phyloP scores from a whole-genome alignment of 2,113 vertebrate species.

The Plecturocebus donacophilus region DNA sequence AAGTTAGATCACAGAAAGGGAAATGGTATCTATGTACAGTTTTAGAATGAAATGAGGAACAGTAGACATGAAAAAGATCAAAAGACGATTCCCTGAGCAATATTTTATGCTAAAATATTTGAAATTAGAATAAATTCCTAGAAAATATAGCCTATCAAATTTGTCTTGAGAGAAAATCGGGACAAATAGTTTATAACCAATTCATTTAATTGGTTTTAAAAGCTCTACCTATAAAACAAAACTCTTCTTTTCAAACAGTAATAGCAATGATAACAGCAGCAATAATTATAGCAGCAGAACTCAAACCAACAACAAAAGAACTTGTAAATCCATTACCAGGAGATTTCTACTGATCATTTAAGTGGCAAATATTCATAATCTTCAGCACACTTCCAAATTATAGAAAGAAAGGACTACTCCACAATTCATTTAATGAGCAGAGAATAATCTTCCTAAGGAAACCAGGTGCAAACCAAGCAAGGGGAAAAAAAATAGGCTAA shows the following conservation, averaged over 20 bases:
- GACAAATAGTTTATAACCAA: background rate
- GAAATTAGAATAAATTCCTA: background rate
- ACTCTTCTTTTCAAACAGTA: background rate
- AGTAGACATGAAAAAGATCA: background rate
- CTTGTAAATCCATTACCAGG: background rate
- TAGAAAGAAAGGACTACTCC: background rate
- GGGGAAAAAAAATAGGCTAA: background rate
- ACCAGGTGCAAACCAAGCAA: background rate
- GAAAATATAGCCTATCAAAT: background rate
- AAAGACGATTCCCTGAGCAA: background rate
- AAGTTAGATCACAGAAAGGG: background rate
- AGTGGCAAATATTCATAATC: background rate
- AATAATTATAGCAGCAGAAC: background rate
- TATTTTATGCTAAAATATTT: conserved; percentile 8
- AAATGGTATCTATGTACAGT: background rate
- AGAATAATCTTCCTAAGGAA: background rate
- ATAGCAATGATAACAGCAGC: background rate
- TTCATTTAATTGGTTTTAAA: conserved; percentile 19
- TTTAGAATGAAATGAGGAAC: background rate
- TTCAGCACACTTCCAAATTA: background rate
- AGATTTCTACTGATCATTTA: background rate
- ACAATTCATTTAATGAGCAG: background rate
- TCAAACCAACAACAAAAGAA: background rate
- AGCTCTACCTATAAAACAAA: background rate
- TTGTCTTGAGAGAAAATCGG: conserved; percentile 29